Base-by-base conservation (phyloP, 2,797 vertebrate species). In the Atherinosoma microstoma region DNA sequence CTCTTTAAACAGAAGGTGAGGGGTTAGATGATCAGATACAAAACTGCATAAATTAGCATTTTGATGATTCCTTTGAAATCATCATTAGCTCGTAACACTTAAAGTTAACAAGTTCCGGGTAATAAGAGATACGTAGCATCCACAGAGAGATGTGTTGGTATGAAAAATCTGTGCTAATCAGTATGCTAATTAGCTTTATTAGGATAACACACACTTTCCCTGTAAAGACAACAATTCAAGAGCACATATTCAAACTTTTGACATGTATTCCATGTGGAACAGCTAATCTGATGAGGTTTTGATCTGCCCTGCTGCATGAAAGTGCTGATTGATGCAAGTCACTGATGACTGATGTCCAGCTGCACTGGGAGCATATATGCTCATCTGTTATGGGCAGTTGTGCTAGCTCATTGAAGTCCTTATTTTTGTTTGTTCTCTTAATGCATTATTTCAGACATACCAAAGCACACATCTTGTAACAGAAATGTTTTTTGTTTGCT, bases 181-280 rank as follows among this genome's bases (percentile, higher is more conserved):
- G 38, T 63, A 32, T 16, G 8, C 5, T 49, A 63, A 75, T 75
- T 54, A 36, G 51, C 32, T 36, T 49, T 36, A 62, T 57, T 57
- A 63, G 29, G 36, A 27, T 30, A 2, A 35, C 42, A 56, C 51
- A 40, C 20, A 22, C 36, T 34, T 18, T n/a, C 51, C 34, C 27
- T 47, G 34, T 67, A 29, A 74, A 36, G 15, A 4, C 35, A 59
- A 15, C 18, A 20, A n/a, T 27, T 20, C 38, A 62, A 12, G 34
- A 54, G 15, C 36, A 27, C 3, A 22, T 22, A 7, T 13, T 54
- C 32, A 29, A 12, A 29, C 58, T 30, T 67, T 6, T 20, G 18
- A 20, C 72, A 54, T 24, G 49, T 51, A 22, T 12, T 59, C 27
- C 30, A 35, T 56, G 42, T 45, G 49, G 30, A 57, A 16, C 7